These are phyloP conservation scores for Branchipolynoe longqiensis DNA, from an alignment of 2,888 invertebrate species.

Conservation along the genomic window DNA sequence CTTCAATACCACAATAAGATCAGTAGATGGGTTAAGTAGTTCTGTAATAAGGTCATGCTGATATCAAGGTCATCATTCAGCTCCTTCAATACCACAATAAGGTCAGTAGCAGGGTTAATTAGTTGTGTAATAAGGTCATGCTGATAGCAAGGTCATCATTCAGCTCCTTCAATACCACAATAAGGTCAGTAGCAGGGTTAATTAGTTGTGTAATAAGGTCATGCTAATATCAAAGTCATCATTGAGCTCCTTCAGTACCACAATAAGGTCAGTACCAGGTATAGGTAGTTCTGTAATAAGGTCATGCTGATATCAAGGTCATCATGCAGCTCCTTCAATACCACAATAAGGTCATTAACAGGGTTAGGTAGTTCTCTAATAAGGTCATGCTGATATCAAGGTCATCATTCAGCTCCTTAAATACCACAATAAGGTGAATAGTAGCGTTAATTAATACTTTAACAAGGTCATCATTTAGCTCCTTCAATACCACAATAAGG, in stretches of 20 bases:
- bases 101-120: too few species aligned
- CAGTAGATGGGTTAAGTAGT: not conserved
- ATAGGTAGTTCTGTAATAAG: not conserved
- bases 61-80: slow-evolving; percentile 99
- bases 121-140: too few species aligned
- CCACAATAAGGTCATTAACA: not conserved
- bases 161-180: slow-evolving; percentile 99
- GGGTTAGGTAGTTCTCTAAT: not conserved
- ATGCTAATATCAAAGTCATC: too few species aligned
- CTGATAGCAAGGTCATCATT: slow-evolving; percentile 99
- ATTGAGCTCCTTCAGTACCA: slow-evolving; percentile 99
- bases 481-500: slow-evolving; percentile 99
- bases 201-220: too few species aligned
- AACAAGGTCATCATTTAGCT: slow-evolving; percentile 99
- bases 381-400: not conserved
- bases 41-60: slow-evolving; percentile 87
- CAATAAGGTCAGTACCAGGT: slow-evolving; percentile 90
- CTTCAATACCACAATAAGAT: not conserved
- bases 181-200: too few species aligned
- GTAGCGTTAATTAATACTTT: slow-evolving; percentile 99
- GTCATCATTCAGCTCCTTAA: slow-evolving; percentile 83
- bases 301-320: not conserved
- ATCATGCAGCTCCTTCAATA: not conserved
- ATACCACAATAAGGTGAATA: slow-evolving; percentile 87
- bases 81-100: slow-evolving; percentile 99